These are phyloP conservation scores for Chaetophractus vellerosus DNA, from an alignment of 2,797 vertebrate species.

Conservation along the genomic window DNA sequence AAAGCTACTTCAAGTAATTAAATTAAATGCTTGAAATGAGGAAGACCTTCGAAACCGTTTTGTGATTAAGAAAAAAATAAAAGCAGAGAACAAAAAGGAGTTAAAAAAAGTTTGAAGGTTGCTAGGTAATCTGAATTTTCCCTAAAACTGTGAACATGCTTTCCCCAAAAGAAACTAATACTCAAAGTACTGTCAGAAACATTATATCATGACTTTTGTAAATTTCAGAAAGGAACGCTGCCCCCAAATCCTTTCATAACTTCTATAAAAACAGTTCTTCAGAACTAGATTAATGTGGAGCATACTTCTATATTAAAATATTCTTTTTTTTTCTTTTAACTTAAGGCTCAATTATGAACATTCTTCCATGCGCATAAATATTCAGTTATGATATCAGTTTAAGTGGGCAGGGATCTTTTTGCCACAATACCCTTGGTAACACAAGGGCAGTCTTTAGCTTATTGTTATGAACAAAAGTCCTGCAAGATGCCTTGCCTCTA, in stretches of 20 bases:
- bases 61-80: background rate
- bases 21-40: constrained; percentile 39
- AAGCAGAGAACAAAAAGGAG: background rate
- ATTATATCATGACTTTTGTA: background rate
- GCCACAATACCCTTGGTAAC: background rate
- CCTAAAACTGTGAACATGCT: background rate
- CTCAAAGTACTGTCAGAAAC: background rate
- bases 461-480: background rate
- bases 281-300: background rate
- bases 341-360: background rate
- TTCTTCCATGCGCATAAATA: background rate
- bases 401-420: background rate
- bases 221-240: background rate
- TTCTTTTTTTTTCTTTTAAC: background rate
- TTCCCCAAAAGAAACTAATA: constrained; percentile 1
- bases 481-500: background rate
- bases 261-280: background rate
- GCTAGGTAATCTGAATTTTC: background rate
- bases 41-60: constrained; percentile 47
- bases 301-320: background rate
- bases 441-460: background rate
- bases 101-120: background rate
- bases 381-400: background rate
- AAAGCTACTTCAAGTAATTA: constrained; percentile 41
- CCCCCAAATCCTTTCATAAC: background rate